Conservation (phyloP, 2,113 vertebrate species). For the Percopsis transmontana region DNA sequence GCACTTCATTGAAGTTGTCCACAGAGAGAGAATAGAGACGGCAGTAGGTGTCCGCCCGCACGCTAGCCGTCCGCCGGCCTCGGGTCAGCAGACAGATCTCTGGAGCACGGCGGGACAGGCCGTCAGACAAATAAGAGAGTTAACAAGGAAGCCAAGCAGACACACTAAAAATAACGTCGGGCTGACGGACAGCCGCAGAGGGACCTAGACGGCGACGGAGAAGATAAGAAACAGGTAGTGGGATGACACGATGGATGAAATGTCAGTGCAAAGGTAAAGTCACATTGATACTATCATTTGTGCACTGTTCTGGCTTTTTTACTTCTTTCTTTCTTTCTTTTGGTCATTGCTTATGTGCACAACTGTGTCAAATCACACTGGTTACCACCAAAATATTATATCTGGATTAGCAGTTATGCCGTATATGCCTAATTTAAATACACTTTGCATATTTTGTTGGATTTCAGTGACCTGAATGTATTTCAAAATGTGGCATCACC, state of each 20-base stretch:
- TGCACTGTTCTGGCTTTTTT: no score
- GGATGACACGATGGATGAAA: background rate
- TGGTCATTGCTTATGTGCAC: no score
- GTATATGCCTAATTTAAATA: no score
- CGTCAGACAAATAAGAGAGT: conserved; percentile 1
- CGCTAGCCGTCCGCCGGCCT: conserved; percentile 92
- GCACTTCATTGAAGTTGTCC: conserved; percentile 97
- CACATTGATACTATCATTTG: no score
- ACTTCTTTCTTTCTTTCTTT: no score
- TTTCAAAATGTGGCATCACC: background rate
- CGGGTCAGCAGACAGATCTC: conserved; percentile 96
- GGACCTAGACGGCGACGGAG: background rate
- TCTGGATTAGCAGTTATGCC: no score
- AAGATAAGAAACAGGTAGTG: background rate
- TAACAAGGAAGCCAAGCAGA: background rate
- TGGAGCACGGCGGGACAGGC: conserved; percentile 45
- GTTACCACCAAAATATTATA: no score
- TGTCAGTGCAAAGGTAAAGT: no score
- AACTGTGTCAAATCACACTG: no score
- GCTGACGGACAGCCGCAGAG: background rate
- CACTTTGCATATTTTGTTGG: background rate
- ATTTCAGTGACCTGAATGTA: background rate
- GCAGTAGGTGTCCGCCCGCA: conserved; percentile 94
- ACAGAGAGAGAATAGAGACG: conserved; percentile 94
- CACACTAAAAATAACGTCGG: background rate